phyloP scores from a whole-genome alignment of 2,113 vertebrate genomes.

The Oreochromis niloticus region DNA sequence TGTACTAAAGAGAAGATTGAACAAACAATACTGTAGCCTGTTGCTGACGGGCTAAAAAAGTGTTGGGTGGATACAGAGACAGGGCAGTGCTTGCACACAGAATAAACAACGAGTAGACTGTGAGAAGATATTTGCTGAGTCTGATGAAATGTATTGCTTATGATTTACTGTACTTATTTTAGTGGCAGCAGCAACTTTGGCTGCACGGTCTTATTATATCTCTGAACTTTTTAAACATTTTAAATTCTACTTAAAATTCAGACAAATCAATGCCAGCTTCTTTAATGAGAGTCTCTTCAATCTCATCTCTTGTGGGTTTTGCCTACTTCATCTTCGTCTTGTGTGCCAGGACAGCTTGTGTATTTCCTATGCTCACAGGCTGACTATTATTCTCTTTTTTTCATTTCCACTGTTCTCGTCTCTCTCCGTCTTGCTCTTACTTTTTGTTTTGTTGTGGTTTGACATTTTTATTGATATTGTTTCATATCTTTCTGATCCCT shows the following conservation, averaged over 20 bases:
- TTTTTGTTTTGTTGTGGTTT: neutral
- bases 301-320: constrained; percentile 3
- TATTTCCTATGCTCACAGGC: neutral
- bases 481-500: neutral
- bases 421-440: neutral
- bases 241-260: neutral
- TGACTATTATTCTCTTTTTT: neutral
- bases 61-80: neutral
- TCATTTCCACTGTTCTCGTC: neutral
- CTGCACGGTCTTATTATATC: neutral
- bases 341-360: constrained; percentile 6
- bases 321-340: constrained; percentile 12
- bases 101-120: neutral
- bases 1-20: neutral
- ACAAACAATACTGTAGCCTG: neutral
- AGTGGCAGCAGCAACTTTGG: neutral
- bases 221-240: neutral
- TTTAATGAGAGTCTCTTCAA: constrained; percentile 33
- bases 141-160: neutral
- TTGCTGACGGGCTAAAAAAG: neutral
- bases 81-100: neutral
- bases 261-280: neutral
- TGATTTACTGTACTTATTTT: neutral
- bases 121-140: neutral
- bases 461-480: constrained; percentile 3